A percentile compares a stretch with the other conserved stretches of the same genome.
These are phyloP conservation scores for Limnothrissa miodon DNA, from an alignment of 2,113 vertebrate genomes.

Conservation along the genomic window DNA sequence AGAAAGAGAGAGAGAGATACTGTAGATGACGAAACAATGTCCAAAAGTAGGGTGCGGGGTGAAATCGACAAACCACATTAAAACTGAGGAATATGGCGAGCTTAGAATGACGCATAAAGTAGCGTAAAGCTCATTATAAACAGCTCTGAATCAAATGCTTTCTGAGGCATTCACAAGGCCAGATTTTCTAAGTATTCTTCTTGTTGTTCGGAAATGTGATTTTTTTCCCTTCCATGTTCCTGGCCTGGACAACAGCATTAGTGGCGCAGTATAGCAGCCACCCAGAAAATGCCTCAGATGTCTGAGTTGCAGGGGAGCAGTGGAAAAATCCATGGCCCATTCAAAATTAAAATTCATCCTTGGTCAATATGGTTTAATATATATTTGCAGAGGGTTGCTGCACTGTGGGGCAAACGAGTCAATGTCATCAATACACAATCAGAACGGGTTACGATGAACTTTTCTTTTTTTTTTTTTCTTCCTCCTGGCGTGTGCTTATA, in stretches of 20 bases:
- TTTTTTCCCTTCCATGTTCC: too few species aligned
- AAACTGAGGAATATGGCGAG: background rate
- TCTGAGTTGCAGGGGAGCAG: conserved; percentile 74
- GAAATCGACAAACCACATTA: background rate
- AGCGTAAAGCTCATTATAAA: background rate
- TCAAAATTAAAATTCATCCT: conserved; percentile 95
- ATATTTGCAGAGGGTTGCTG: conserved; percentile 75
- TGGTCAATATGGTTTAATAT: conserved; percentile 95
- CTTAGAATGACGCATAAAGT: background rate
- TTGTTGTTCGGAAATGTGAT: background rate
- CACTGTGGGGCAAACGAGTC: conserved; percentile 89
- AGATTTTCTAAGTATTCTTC: background rate
- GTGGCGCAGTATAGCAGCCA: background rate
- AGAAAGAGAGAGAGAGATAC: background rate
- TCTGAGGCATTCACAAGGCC: background rate
- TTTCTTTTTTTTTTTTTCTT: background rate
- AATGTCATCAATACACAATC: conserved; percentile 93
- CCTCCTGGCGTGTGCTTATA: background rate
- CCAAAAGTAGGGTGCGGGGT: background rate
- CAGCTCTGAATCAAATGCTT: background rate
- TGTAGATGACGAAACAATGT: background rate
- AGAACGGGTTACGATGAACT: conserved; percentile 85
- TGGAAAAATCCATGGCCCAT: conserved; percentile 93
- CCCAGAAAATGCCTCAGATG: background rate
- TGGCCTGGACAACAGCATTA: background rate